Conservation (phyloP, 53 echinoderm and acorn worm genomes). For the Arbacia lixula region DNA sequence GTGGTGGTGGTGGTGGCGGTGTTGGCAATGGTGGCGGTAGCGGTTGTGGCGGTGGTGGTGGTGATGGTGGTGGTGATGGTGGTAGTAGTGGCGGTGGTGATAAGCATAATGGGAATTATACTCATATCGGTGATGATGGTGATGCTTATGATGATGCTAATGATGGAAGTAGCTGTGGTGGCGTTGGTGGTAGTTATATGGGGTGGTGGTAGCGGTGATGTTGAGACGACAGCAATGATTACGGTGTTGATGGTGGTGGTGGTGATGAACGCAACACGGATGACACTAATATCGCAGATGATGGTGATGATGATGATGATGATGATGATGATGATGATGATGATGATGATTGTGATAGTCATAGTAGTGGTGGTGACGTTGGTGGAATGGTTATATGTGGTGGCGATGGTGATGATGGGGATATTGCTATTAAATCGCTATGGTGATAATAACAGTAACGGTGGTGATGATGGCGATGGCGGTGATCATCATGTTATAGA, state of each 20-base stretch:
- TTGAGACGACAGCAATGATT: neutral
- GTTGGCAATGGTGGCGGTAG: neutral
- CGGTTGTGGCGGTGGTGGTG: neutral
- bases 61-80: neutral
- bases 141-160: neutral
- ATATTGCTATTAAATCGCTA: neutral
- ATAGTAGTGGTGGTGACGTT: conserved; percentile 3
- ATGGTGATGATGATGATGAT: conserved; percentile 40
- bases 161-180: neutral
- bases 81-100: neutral
- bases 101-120: neutral
- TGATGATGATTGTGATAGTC: conserved; percentile 36
- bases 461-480: conserved; percentile 2
- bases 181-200: too few relatives aligned
- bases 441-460: neutral
- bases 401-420: conserved; percentile 22
- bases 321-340: conserved; percentile 49
- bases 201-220: neutral
- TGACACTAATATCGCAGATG: conserved; percentile 2
- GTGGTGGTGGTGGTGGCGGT: neutral
- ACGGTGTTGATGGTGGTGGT: conserved; percentile 14
- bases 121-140: neutral
- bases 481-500: too few relatives aligned
- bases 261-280: neutral
- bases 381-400: neutral